Base-by-base conservation (phyloP, 2,113 vertebrate species). In the Chlorodrepanis virens region DNA sequence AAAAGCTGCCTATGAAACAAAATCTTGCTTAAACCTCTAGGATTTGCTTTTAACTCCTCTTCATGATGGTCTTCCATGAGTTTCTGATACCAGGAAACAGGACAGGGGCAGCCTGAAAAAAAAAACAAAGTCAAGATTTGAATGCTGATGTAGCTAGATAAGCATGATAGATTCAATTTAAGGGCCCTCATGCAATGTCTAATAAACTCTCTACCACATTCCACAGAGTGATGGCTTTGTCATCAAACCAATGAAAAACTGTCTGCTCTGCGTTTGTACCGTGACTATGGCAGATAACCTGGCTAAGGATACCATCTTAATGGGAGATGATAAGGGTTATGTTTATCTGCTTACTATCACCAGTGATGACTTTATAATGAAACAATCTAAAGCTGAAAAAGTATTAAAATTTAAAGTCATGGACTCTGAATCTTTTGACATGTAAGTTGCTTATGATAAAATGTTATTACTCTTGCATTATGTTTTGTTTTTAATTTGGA, bases 251-350 rank as follows among this genome's bases (percentile, higher is more conserved):
- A 88, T 97, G 97, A 97, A 98, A 84, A 98, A 98, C 44, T 94
- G 94, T 52, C 87, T 98, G 39, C 91, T 98, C 28, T 98, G 97
- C 37, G 91, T 98, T 84, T 98, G 93, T 39, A 88, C 82, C 6
- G 96, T 97, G 42, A 87, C 95, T 16, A 4, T 52, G 6, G 23
- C 96, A 18, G 90, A 97, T 54, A 76, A 97, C 10, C 35, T 92
- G 49, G 67, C 95, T 87, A 82, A 92, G 56, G 98, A 98, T 50
- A 96, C 95, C 42, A 94, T 98, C 60, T 94, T 98, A 67, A 78
- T 98, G 60, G 98, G 98, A 67, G 98, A 98, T 75, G 96, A 98
- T 35, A 98, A 96, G 24, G 98, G 98, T 60, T 97, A 96, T 71
- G 96, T 98, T 70, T 97, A 67, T 53, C 95, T 91, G 54, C 97